Evolutionary conservation across 2,113 vertebrate species (phyloP).

Genomic region (Lontra canadensis): DNA sequence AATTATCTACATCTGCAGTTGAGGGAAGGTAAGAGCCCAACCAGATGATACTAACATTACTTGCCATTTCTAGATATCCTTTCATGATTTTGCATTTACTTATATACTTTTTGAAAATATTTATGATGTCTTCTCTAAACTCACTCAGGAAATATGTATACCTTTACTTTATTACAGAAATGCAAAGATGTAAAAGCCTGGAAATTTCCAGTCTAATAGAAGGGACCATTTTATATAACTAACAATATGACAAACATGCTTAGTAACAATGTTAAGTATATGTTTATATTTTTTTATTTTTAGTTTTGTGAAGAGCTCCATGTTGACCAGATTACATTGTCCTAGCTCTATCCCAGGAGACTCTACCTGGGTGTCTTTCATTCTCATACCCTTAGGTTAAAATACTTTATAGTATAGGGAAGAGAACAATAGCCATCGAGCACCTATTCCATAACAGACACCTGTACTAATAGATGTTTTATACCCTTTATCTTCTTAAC

Average conservation of each 20-base stretch:
- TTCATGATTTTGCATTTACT: background rate
- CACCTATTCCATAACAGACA: background rate
- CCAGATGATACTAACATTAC: background rate
- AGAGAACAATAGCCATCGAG: background rate
- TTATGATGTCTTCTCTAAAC: slow-evolving; percentile 12
- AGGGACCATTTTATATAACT: background rate
- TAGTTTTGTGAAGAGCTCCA: background rate
- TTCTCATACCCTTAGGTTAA: background rate
- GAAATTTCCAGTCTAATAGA: background rate
- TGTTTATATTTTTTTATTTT: background rate
- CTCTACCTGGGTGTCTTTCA: background rate
- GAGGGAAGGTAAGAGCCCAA: background rate
- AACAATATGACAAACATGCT: background rate
- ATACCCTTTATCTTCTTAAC: background rate
- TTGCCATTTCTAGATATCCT: background rate
- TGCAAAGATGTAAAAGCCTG: background rate
- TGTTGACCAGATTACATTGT: background rate
- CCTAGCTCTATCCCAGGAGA: background rate
- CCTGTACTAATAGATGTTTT: background rate
- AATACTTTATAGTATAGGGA: background rate
- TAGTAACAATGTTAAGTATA: background rate
- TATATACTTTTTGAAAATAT: background rate
- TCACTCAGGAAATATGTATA: slow-evolving; percentile 10
- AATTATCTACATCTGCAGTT: background rate
- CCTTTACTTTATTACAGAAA: background rate